Evolutionary conservation across 2,113 vertebrate genomes (phyloP).

Genomic region (Echinops telfairi): DNA sequence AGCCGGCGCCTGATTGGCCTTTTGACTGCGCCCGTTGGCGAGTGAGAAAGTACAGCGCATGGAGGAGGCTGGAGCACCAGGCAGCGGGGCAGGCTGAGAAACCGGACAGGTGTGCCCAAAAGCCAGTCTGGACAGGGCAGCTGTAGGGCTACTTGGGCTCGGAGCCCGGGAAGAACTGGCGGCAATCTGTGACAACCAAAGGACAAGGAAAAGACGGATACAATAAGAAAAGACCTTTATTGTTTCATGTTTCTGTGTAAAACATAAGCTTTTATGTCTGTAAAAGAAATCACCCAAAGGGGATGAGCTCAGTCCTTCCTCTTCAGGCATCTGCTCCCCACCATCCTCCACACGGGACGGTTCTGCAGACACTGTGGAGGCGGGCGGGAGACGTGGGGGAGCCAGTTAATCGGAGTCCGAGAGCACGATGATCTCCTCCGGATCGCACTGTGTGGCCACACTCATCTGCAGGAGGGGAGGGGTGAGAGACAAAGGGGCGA

Average conservation of each 20-base stretch:
- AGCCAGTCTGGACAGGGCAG: not conserved
- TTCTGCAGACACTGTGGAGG: not conserved
- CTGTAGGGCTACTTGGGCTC: not conserved
- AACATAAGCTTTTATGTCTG: constrained; percentile 60
- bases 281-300: constrained; percentile 72
- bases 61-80: not conserved
- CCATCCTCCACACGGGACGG: not conserved
- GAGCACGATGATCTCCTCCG: constrained; percentile 92
- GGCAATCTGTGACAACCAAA: not conserved
- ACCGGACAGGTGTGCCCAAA: not conserved
- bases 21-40: not conserved
- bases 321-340: not conserved
- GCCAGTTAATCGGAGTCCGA: constrained; percentile 90
- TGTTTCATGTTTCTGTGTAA: constrained; percentile 80
- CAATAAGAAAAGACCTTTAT: constrained; percentile 79
- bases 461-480: constrained; percentile 86
- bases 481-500: constrained; percentile 1
- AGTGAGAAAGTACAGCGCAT: constrained; percentile 54
- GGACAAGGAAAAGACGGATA: constrained; percentile 56
- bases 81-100: not conserved
- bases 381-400: not conserved
- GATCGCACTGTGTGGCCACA: constrained; percentile 93
- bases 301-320: constrained; percentile 40
- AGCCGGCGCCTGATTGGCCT: constrained; percentile 76
- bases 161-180: not conserved